These are phyloP conservation scores for Trichonephila clavata DNA, from an alignment of 1,140 invertebrate species.

Conservation along the genomic window DNA sequence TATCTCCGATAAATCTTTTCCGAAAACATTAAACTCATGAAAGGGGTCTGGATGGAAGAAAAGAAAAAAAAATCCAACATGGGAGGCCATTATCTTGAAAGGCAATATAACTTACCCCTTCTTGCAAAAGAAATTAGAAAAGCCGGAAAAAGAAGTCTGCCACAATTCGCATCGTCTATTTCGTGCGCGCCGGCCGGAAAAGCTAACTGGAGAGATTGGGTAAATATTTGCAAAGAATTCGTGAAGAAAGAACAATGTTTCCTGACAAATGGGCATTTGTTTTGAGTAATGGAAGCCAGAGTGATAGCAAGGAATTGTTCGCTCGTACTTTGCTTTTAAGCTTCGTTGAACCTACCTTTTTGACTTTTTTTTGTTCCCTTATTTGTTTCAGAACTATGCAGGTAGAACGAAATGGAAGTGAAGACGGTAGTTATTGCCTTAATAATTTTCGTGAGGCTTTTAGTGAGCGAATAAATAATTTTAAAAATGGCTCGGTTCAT, in stretches of 20 bases:
- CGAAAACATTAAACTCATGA: slow-evolving; percentile 54
- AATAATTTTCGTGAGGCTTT: neutral
- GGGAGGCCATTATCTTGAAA: slow-evolving; percentile 45
- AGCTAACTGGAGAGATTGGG: slow-evolving; percentile 29
- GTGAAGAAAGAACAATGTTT: slow-evolving; percentile 40
- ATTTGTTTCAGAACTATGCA: neutral
- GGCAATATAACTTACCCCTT: slow-evolving; percentile 30
- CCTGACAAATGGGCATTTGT: slow-evolving; percentile 42
- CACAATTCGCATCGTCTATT: neutral
- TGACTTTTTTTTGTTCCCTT: neutral
- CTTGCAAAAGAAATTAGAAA: slow-evolving; percentile 32
- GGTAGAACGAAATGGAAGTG: neutral
- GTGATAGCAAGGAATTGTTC: slow-evolving; percentile 25
- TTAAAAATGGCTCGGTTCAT: too few species aligned
- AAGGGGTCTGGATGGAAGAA: neutral
- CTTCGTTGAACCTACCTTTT: slow-evolving; percentile 16
- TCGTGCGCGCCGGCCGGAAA: slow-evolving; percentile 11
- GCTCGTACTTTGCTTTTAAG: slow-evolving; percentile 3
- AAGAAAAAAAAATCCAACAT: neutral
- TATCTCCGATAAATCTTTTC: slow-evolving; percentile 47
- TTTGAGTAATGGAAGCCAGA: slow-evolving; percentile 11
- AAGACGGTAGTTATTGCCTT: neutral
- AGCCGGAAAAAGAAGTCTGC: neutral
- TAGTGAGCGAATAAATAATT: neutral
- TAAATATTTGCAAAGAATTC: slow-evolving; percentile 49